Evolutionary conservation across 2,888 invertebrate species (phyloP), one percentile per base, ranked within the genome.

Genomic region (Heliconius aoede): DNA sequence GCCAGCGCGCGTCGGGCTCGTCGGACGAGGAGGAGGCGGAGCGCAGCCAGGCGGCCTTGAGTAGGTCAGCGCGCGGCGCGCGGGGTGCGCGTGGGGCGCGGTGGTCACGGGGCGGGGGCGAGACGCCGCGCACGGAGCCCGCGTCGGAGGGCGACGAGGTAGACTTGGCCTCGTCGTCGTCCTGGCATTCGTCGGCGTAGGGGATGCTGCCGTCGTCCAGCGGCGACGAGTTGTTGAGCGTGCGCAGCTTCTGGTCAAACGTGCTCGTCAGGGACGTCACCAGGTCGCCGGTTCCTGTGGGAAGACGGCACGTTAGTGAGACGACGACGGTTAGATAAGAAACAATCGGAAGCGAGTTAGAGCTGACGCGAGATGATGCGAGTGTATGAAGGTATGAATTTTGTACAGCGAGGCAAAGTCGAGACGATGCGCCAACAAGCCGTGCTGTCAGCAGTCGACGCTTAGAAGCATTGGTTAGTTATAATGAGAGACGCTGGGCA

Each of bases 251-350:
- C 87, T 97, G 96, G 89, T 98, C 98, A 91, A 98, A 96, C 78
- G 97, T 97, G 87, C 97, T 97, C 84, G 97, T 98, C 88, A 98
- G 96, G 84, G 96, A 96, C 81, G 96, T 96, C 88, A 97, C 96
- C 91, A 98, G 94, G 84, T 98, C 96, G 94, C 98, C 97, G 87
- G 97, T 96, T 90, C 97, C 98, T 98, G 94, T 76, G 95, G 95
- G 87, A 90, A 90, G 80, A 62, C 8, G 30, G 13, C 7, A 4
- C n/a, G 30, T 69, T 69, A 69, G 30, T n/a, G 3, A 1, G 51
- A 15, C 11, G 69, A 11, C 30, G 8, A n/a, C 3, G 28, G 30
- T 1, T 30, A 55, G n/a, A 11, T 21, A 3, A 1, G 13, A 46
- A 28, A 81, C 83, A 85, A 85, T 87, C 86, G 82, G 78, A 92